Evolutionary conservation across 2,113 vertebrate species (phyloP), one percentile per base, ranked within the genome.

Genomic region (Boleophthalmus pectinirostris): DNA sequence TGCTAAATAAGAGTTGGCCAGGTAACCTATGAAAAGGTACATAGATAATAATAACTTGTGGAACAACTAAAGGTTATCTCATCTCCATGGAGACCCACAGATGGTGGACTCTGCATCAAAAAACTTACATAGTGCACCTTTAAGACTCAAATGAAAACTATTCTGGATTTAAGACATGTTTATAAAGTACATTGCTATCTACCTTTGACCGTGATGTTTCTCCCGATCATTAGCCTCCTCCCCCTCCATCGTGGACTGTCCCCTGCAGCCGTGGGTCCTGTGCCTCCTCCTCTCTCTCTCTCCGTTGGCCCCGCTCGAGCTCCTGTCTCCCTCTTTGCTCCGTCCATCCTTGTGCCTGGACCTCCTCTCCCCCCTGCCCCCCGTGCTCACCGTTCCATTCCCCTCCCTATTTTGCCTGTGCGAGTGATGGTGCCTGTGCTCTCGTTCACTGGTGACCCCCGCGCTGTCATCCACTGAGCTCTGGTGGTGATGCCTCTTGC

Each of bases 241-340:
- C 0, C 90, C 88, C 25, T 97, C 96, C 0, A 84, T 90, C 0
- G 90, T 72, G 0, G 94, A 86, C 16, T 91, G 88, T 0, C 88
- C 91, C 79, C 89, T 95, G 81, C 82, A 78, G 2, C 93, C 93
- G n/a, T 95, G 87, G 1, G 85, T 80, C 1, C 89, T 88, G 79
- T 96, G 95, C 49, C 94, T 83, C 56, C 93, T 93, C 74, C 94
- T 95, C 69, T 96, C 95, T 0, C 94, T 95, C 69, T 96, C 95
- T 0, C 89, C 91, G 0, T 74, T 94, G 20, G 92, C 93, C 14
- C 88, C 88, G 0, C 72, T 81, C 47, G 86, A 86, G 0, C 70
- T 79, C 0, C 85, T 84, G 0, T 95, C 95, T 0, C 91, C 92
- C 0, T 96, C 95, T 53, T 92, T 76, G 65, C 92, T 88, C 2